phyloP scores from a whole-genome alignment of 2,888 invertebrate genomes.

The Baronia brevicornis region DNA sequence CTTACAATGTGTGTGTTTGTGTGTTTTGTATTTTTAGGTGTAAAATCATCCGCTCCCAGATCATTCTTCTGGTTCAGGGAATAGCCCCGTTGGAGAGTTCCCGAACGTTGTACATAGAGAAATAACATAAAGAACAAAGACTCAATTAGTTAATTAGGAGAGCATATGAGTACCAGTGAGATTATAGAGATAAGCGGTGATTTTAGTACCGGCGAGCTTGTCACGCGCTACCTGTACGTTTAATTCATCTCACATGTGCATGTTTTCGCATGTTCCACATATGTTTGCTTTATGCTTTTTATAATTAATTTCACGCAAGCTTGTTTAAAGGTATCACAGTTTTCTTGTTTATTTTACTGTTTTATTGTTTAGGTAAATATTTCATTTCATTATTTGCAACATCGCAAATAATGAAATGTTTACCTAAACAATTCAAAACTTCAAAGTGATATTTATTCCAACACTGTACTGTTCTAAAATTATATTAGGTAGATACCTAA shows the following conservation, averaged over 20 bases:
- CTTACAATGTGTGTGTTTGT: conserved; percentile 57
- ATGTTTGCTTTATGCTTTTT: conserved; percentile 20
- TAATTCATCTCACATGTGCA: conserved; percentile 50
- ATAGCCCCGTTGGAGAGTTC: conserved; percentile 64
- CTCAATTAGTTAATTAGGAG: conserved; percentile 69
- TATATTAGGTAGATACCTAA: too few relatives aligned
- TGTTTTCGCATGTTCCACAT: conserved; percentile 24
- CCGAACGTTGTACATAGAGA: conserved; percentile 68
- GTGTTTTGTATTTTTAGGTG: conserved; percentile 70
- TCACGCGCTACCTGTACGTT: conserved; percentile 66
- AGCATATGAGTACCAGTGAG: conserved; percentile 72
- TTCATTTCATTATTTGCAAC: too few relatives aligned
- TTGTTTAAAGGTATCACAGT: conserved; percentile 9
- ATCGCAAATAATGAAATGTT: too few relatives aligned
- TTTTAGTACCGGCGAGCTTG: conserved; percentile 68
- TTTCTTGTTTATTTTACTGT: too few relatives aligned
- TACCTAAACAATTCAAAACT: too few relatives aligned
- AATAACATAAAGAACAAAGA: conserved; percentile 66
- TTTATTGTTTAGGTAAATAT: too few relatives aligned
- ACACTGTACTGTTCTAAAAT: too few relatives aligned
- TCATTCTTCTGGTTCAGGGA: conserved; percentile 76
- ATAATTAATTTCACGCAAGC: conserved; percentile 7
- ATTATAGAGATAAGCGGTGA: conserved; percentile 72
- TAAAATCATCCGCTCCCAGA: conserved; percentile 74
- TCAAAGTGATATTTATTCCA: too few relatives aligned